Base-by-base conservation (phyloP, 1,140 invertebrate species). In the Drosophila setifemur region DNA sequence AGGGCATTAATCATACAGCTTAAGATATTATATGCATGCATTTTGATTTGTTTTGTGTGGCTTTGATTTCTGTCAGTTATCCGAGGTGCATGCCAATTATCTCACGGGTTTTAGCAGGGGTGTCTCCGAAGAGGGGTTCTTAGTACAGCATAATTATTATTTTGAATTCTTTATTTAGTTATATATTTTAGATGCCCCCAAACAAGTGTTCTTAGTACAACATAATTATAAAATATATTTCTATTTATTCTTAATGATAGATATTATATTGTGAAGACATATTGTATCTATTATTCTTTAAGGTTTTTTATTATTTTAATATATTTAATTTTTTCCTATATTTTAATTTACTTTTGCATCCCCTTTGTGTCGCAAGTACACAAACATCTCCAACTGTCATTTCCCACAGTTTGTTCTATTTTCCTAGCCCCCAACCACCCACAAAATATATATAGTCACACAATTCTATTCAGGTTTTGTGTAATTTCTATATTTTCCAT, bases 11-110 rank as follows among this genome's bases (percentile, higher is more conserved):
- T 86, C 81, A 76, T 85, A 85, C 19, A 50, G 29, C 33, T n/a
- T n/a, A 66, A 49, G 35, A 69, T 67, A 48, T 28, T 55, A 49
- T 48, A 49, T 79, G 66, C 49, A 64, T 85, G 72, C 61, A 67
- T 87, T 76, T 86, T 86, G 81, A 85, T 86, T 85, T 82, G 70
- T 70, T 61, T 85, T 85, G 67, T 85, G 71, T 85, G 60, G 81
- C 66, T 86, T 72, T 71, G 67, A 71, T 50, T 60, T 71, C 71
- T 86, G 66, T 75, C 75, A 73, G 72, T 68, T 66, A 55, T 68
- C 48, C 70, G 72, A 76, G 72, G 42, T 87, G 81, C 82, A 86
- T 86, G 82, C 82, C 85, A 86, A 86, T 87, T 76, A 64, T 50
- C 53, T n/a, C n/a, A n/a, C n/a, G 11, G 8, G 12, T 26, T 7